Base-by-base conservation (phyloP, 2,113 vertebrate species). In the Okapia johnstoni region DNA sequence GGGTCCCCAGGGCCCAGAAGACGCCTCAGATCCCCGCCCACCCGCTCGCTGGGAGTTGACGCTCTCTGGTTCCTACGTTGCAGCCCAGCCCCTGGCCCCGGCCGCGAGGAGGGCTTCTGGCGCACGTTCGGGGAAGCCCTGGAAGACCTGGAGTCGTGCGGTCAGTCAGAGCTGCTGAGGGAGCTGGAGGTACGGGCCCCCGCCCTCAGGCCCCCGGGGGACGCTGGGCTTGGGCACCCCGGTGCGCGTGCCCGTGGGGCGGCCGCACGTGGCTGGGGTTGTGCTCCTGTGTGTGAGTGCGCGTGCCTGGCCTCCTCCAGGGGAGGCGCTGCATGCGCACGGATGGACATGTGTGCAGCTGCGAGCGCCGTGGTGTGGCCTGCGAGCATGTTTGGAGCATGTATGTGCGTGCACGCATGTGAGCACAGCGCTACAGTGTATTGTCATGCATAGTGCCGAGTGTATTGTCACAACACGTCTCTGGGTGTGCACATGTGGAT, bases 121-220 rank as follows among this genome's bases (percentile, higher is more conserved):
- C 99, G 99, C 96, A 98, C 98, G 98, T 98, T 99, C 94, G 99
- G 99, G 98, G 99, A 99, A 98, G 99, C 99, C 97, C 98, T 99
- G 96, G 99, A 99, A 98, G 99, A 99, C 99, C 99, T 99, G 97
- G 99, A 99, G 99, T 99, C 99, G 76, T 99, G 99, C 26, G 99
- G 99, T 96, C 99, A 99, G 98, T 99, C 99, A 5, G 99, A 99
- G 98, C 99, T 99, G 98, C 99, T 99, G 98, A 99, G 99, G 98
- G 99, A 99, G 96, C 99, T 99, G 97, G 99, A 99, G 99, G 99
- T 99, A 99, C 2, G 81, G 3, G 36, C 23, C 14, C 30, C 12
- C 5, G 40, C 40, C 40, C 40, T 40, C 40, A 40, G 40, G 40
- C 40, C 40, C 40, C 21, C 2, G 2, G 52, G 52, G 58, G 28